Evolutionary conservation across 2,113 vertebrate species (phyloP), one percentile per base, ranked within the genome.

Genomic region (Entelurus aequoreus): DNA sequence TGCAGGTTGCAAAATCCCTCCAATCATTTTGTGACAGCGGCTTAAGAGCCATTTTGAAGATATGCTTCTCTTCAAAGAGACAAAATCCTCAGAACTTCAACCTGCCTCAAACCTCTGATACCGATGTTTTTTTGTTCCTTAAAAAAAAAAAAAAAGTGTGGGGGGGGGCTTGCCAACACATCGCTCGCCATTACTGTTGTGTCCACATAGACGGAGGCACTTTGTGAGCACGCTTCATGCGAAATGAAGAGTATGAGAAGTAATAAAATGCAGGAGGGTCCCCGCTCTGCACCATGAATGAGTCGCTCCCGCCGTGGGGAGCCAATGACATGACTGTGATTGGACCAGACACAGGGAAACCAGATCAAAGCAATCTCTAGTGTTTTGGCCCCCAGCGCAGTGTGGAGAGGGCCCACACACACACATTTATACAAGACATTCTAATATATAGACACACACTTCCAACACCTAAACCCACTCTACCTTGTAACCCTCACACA

Each of bases 331-430:
- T 89, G 88, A 90, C 83, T 89, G 87, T 90, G 90, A 92, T 92
- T 91, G 90, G 89, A 90, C 87, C 82, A 90, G 90, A 90, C 88
- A 88, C 82, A 71, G 79, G 88, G 86, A 88, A 90, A 87, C 85
- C 88, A 90, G 88, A 92, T 92, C 90, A 92, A 92, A 92, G 90
- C 86, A 87, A 91, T 90, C 88, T 90, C 88, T 86, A 88, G 87
- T 90, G 90, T 90, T 90, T 91, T 90, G 89, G 90, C 89, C 89
- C 90, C 87, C 84, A 88, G 90, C 88, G 58, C 78, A 88, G 87
- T 84, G 80, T 78, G 75, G 82, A 80, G 81, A 68, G 47, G 87
- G 84, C 84, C 87, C 88, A 84, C 89, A 83, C 68, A 71, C 59
- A 69, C 82, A 76, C 68, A 46, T 46, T 8, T 12, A 46, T 12